Base-by-base conservation (phyloP, 2,888 invertebrate genomes). In the Eupithecia insigniata region DNA sequence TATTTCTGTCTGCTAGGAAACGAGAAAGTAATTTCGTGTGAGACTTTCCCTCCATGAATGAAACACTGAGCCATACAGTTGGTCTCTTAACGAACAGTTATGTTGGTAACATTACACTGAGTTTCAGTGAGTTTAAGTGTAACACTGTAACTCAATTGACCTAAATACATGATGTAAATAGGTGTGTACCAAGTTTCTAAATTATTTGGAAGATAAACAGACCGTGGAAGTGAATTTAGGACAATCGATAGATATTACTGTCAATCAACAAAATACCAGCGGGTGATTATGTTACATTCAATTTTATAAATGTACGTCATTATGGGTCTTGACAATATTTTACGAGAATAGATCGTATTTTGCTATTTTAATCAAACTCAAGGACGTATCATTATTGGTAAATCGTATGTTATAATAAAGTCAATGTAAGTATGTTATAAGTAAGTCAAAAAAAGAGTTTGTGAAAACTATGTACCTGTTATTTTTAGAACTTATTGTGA, bases 61-160 rank as follows among this genome's bases (percentile, higher is more conserved):
- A 16, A 39, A 39, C 1, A 39, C 39, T 39, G 43, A 18, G 43
- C 6, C 43, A 1, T 5, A 1, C 18, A n/a, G 46, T 46, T 46
- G n/a, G 46, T 46, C n/a, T n/a, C 7, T 3, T 3, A 51, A 22
- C 51, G 51, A 51, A 61, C 61, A 61, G 7, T 5, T n/a, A 34
- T 10, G 30, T 62, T 30, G 30, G 32, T n/a, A 62, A 32, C 61
- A 62, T 18, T n/a, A 62, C 18, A 26, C 22, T 14, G 26, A 55
- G 55, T 32, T 34, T 30, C 10, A n/a, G n/a, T n/a, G n/a, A n/a
- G n/a, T n/a, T n/a, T 36, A 36, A 64, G 7, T 22, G 12, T 62
- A 32, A 34, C 34, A 62, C 34, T 64, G 71, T 72, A 74, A 76
- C 73, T 73, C 72, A 74, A 72, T 77, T 78, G 76, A 77, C 78